Evolutionary conservation across 2,113 vertebrate genomes (phyloP).

Genomic region (Cariama cristata): DNA sequence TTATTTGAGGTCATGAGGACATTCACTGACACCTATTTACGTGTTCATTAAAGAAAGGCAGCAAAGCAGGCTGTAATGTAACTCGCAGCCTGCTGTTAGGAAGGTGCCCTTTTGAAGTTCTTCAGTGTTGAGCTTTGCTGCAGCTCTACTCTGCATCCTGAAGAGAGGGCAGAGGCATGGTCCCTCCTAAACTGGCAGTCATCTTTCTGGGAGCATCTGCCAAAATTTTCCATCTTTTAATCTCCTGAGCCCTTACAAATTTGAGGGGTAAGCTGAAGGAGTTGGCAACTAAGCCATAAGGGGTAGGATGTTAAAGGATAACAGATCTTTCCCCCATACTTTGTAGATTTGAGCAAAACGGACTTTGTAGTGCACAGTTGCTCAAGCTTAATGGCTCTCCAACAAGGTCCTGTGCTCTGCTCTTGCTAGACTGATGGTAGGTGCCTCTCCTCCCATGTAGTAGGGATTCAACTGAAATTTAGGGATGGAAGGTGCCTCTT

Average conservation of each 20-base stretch:
- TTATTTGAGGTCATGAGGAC: neutral
- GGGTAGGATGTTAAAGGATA: neutral
- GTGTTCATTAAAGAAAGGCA: neutral
- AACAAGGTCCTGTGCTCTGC: accelerated
- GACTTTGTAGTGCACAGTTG: neutral
- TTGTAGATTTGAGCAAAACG: neutral
- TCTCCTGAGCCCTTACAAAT: neutral
- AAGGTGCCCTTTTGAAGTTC: neutral
- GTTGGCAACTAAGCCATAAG: neutral
- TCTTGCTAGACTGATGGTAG: neutral
- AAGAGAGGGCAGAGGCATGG: neutral
- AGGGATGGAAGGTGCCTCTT: neutral
- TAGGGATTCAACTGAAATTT: neutral
- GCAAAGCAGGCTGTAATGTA: neutral
- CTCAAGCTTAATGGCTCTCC: neutral
- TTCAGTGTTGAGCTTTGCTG: neutral
- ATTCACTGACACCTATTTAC: neutral
- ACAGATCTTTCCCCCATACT: neutral
- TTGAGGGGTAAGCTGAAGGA: neutral
- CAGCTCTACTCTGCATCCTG: neutral
- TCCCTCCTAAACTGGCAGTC: neutral
- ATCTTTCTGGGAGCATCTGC: neutral
- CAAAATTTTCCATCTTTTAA: neutral
- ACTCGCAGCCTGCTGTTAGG: neutral
- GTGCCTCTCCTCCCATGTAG: neutral